Base-by-base conservation (phyloP, 2,113 vertebrate genomes). In the Aphyosemion australe region DNA sequence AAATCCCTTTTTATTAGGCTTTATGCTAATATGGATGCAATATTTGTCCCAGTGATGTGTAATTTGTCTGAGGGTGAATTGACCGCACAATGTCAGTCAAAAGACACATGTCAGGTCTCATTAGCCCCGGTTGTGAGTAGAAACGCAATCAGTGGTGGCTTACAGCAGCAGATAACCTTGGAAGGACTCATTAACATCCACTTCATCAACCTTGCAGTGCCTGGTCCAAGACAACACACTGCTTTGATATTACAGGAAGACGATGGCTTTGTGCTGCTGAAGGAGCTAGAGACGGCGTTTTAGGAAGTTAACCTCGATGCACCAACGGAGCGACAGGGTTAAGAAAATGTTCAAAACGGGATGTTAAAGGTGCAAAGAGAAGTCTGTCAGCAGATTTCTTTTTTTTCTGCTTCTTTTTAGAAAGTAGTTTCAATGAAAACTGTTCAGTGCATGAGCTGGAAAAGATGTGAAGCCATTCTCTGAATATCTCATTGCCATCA, bases 101-200 rank as follows among this genome's bases (percentile, higher is more conserved):
- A 86, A 88, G 83, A 85, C 84, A 84, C 84, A 80, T 92, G 90
- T 90, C 90, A 90, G 71, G 52, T 82, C 88, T 78, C 78, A 89
- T 92, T 92, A 90, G 42, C 60, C 80, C 74, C 64, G 85, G 69
- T 78, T 65, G 61, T 26, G 37, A 61, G 67, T n/a, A 48, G 73
- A 79, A 69, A 61, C 72, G 72, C 83, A 72, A 84, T 81, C 80
- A 85, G 80, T 71, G 61, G 85, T 71, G 78, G 86, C 89, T 87
- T 78, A 67, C 66, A 88, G 89, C 89, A 5, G 52, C 32, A 53
- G 53, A 80, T 87, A 86, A 90, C 90, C 90, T 92, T 91, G 86
- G 75, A 62, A 63, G 26, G 60, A 82, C 74, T 89, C 87, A 87
- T 87, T 85, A 88, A 82, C 77, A 86, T 84, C 82, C 78, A 79